Conservation (phyloP, 2,888 invertebrate genomes). For the Scaptomyza reducta region DNA sequence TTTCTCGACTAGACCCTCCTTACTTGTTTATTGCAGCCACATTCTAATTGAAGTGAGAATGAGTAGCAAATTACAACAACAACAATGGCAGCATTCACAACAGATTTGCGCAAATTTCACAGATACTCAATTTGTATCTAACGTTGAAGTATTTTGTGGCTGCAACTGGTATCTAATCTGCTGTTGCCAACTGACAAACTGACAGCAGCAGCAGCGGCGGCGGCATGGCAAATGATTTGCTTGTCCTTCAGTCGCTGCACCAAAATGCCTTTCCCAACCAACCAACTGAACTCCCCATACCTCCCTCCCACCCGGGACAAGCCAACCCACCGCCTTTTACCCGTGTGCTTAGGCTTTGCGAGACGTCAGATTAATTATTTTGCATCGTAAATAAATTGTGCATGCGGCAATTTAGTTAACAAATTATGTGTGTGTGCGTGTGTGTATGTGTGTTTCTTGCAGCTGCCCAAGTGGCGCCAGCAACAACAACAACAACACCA, state of each 20-base stretch:
- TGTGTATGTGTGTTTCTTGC: slow-evolving; percentile 3
- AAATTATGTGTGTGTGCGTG: slow-evolving; percentile 48
- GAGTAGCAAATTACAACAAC: slow-evolving; percentile 6
- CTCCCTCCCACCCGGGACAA: no score
- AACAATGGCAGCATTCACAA: slow-evolving; percentile 16
- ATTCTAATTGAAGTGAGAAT: slow-evolving; percentile 43
- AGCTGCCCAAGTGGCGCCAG: slow-evolving; percentile 55
- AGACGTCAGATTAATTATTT: slow-evolving; percentile 62
- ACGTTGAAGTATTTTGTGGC: slow-evolving; percentile 1
- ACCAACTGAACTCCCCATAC: no score
- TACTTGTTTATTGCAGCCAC: neutral
- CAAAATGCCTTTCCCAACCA: slow-evolving; percentile 6
- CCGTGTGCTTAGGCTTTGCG: neutral
- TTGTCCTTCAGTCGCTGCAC: slow-evolving; percentile 56
- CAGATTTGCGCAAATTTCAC: slow-evolving; percentile 14
- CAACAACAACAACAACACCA: slow-evolving; percentile 22
- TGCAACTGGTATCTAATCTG: slow-evolving; percentile 2
- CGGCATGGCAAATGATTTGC: slow-evolving; percentile 33
- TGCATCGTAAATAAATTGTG: slow-evolving; percentile 67
- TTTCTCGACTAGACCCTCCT: no score
- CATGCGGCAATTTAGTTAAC: slow-evolving; percentile 65
- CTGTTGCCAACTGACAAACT: slow-evolving; percentile 9
- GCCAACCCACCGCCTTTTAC: neutral
- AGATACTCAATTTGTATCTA: slow-evolving; percentile 22
- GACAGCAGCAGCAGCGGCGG: slow-evolving; percentile 13